Evolutionary conservation across 2,888 invertebrate species (phyloP), one percentile per base, ranked within the genome.

Genomic region (Cephus rjabovi): DNA sequence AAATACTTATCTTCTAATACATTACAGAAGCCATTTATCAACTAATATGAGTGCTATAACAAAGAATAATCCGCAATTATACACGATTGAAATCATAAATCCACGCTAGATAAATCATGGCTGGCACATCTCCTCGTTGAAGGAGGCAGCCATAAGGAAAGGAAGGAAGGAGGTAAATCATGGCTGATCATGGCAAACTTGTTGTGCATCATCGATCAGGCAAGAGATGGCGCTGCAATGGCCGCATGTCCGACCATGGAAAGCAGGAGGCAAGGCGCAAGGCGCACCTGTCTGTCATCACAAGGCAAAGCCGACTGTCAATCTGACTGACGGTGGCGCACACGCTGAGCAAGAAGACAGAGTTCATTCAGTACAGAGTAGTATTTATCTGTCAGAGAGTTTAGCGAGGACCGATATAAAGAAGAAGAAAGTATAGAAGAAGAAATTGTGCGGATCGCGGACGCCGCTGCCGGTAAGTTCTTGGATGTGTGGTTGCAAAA

Each of bases 251-350:
- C 77, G 9, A 56, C 9, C 9, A 56, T 56, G 56, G 56, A 23
- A 56, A 56, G 56, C 77, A 77, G 76, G 81, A 77, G 79, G 76
- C 82, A 82, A 84, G 81, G 81, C 80, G 75, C 75, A 80, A 82
- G 84, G 85, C 86, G 86, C 87, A 87, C 87, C 87, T 87, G 87
- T 85, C 86, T 83, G 86, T 86, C 86, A 86, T 77, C 82, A 76
- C 81, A 56, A 56, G 56, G 56, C 56, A 56, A 56, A 83, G 86
- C 85, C 86, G 86, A 87, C 86, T 87, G 87, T 87, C 87, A 87
- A 86, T 86, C 86, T 83, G 84, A 87, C 83, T 86, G 86, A 87
- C 86, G 86, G 86, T 85, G 80, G 83, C 83, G 85, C 77, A 76
- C 83, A 82, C 80, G 84, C 81, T 80, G 81, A 71, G 15, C 56